phyloP scores from a whole-genome alignment of 2,888 invertebrate species.

The Leptothorax acervorum region DNA sequence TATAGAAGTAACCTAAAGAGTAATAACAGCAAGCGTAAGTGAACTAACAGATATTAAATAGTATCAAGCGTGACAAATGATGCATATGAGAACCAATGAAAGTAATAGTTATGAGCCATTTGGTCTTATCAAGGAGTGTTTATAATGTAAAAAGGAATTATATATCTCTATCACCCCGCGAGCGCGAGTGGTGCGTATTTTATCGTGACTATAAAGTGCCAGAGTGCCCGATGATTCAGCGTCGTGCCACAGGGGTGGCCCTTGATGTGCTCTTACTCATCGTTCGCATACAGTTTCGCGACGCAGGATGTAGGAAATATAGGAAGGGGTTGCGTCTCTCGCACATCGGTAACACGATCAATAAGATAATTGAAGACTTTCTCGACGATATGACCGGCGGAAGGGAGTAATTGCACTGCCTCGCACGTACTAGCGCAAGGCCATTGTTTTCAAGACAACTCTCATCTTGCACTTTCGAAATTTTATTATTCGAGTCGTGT shows the following conservation, averaged over 20 bases:
- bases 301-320: slow-evolving; percentile 61
- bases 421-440: slow-evolving; percentile 68
- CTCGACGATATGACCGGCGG: slow-evolving; percentile 75
- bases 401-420: slow-evolving; percentile 77
- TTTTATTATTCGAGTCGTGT: slow-evolving; percentile 1
- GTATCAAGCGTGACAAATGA: neutral
- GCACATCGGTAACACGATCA: slow-evolving; percentile 76
- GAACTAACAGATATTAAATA: neutral
- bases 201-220: slow-evolving; percentile 13
- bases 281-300: slow-evolving; percentile 50
- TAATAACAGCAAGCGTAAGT: neutral
- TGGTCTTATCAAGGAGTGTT: neutral
- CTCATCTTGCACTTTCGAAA: neutral
- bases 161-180: neutral
- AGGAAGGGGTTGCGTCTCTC: slow-evolving; percentile 71
- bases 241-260: neutral
- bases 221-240: slow-evolving; percentile 34
- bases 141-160: neutral
- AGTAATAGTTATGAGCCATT: neutral
- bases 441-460: slow-evolving; percentile 64
- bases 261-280: slow-evolving; percentile 2
- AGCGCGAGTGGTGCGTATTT: neutral
- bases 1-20: neutral
- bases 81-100: neutral
- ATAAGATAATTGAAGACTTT: slow-evolving; percentile 82